Base-by-base conservation (phyloP, 2,113 vertebrate species). In the Seriola rivoliana region DNA sequence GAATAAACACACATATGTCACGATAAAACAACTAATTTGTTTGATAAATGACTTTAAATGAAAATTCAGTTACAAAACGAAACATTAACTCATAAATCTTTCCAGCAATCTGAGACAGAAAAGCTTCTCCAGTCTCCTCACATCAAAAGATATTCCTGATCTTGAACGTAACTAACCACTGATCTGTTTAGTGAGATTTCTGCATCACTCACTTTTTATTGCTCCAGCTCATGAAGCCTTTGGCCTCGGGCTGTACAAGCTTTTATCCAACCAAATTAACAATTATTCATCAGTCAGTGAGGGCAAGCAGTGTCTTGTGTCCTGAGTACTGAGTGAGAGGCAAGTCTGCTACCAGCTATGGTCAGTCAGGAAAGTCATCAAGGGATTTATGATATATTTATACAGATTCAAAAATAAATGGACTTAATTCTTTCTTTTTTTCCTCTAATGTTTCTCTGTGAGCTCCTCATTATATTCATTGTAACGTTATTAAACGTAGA, bases 241-340 rank as follows among this genome's bases (percentile, higher is more conserved):
- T 8, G 46, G 58, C 87, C 72, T 32, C 46, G 1, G 79, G 87
- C 64, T 36, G 17, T 63, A 55, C 70, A 36, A 16, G 58, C 64
- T 72, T 79, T 79, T 21, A 90, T 91, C 59, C 73, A 79, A 66
- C 36, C 54, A 70, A 57, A 77, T 86, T 40, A 80, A 78, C 60
- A 52, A 52, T 81, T 80, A 89, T 80, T 81, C 55, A 23, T 65
- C 55, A 78, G 70, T 25, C 75, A 77, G 36, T 21, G 9, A 44
- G 80, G 80, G 57, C 81, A 88, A n/a, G 81, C 78, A 44, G 64
- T 3, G 82, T 83, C 90, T 84, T 89, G 90, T 77, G 76, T 10
- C 46, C 5, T 44, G 48, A 34, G 6, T 23, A 3, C 9, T 14
- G 25, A 40, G 46, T 50, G 25, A 29, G 59, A 29, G 25, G 7